phyloP scores from a whole-genome alignment of 2,113 vertebrate species.

The Lampris megalopsis region DNA sequence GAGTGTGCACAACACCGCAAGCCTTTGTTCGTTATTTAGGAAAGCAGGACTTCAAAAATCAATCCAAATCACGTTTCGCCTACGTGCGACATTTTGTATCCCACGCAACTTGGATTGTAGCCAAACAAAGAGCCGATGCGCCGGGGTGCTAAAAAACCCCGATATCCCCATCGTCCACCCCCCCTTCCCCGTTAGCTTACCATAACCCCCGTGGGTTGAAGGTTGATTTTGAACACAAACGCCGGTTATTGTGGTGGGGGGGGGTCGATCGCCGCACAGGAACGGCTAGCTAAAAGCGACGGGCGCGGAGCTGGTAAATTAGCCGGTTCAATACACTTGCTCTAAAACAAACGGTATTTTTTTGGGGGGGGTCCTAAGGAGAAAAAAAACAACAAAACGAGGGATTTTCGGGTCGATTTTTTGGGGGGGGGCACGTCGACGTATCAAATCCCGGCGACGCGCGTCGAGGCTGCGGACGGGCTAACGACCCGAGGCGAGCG shows the following conservation, averaged over 20 bases:
- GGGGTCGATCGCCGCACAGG: too few species aligned
- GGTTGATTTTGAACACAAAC: too few species aligned
- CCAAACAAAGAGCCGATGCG: constrained; percentile 37
- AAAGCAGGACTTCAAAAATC: constrained; percentile 7
- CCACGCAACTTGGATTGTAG: constrained; percentile 45
- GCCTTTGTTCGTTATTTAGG: too few species aligned
- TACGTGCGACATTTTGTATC: constrained; percentile 24
- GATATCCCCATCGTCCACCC: too few species aligned
- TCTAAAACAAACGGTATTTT: constrained; percentile 68
- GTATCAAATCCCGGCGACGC: neutral
- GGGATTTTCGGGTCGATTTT: constrained; percentile 9
- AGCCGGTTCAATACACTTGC: constrained; percentile 39
- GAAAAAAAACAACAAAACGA: constrained; percentile 14
- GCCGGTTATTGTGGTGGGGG: too few species aligned
- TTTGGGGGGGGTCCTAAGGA: neutral
- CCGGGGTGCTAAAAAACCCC: too few species aligned
- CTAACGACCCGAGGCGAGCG: constrained; percentile 6
- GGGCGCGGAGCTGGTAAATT: constrained; percentile 21
- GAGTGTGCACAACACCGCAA: too few species aligned
- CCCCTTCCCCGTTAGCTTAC: too few species aligned
- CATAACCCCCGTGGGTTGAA: too few species aligned
- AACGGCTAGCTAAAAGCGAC: neutral
- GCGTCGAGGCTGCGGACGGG: neutral
- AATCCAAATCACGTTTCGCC: constrained; percentile 35
- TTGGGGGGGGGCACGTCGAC: neutral